A percentile compares a stretch with the other conserved stretches of the same genome.
Conservation (phyloP, 2,797 vertebrate genomes). For the Pteropus rufus region DNA sequence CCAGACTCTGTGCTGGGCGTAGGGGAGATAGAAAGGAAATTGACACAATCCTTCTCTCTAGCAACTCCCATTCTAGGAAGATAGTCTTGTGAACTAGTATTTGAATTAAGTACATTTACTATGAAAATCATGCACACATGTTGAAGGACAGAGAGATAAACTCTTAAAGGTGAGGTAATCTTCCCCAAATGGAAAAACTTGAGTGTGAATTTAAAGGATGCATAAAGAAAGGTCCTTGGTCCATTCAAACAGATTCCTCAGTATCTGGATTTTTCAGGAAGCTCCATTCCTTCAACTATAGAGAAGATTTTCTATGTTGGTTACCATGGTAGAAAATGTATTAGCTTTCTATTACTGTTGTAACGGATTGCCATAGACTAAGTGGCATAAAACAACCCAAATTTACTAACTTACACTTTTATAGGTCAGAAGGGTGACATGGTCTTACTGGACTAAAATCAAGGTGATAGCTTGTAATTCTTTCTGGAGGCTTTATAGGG, state of each 20-base stretch:
- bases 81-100: not conserved
- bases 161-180: not conserved
- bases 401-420: not conserved
- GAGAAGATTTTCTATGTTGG: not conserved
- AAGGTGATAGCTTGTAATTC: not conserved
- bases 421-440: not conserved
- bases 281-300: not conserved
- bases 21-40: not conserved
- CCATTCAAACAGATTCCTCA: not conserved
- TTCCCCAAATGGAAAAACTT: not conserved
- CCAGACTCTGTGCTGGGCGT: not conserved
- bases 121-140: rapidly evolving
- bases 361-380: not conserved
- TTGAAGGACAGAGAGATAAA: not conserved
- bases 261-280: not conserved
- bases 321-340: not conserved
- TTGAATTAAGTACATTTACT: not conserved
- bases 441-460: not conserved
- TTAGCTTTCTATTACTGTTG: not conserved
- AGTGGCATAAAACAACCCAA: not conserved
- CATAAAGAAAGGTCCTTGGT: not conserved
- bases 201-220: not conserved
- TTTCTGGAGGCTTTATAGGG: not conserved
- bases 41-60: not conserved
- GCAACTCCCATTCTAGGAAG: not conserved